Conservation (phyloP, 2,797 vertebrate genomes). For the Champsocephalus esox region DNA sequence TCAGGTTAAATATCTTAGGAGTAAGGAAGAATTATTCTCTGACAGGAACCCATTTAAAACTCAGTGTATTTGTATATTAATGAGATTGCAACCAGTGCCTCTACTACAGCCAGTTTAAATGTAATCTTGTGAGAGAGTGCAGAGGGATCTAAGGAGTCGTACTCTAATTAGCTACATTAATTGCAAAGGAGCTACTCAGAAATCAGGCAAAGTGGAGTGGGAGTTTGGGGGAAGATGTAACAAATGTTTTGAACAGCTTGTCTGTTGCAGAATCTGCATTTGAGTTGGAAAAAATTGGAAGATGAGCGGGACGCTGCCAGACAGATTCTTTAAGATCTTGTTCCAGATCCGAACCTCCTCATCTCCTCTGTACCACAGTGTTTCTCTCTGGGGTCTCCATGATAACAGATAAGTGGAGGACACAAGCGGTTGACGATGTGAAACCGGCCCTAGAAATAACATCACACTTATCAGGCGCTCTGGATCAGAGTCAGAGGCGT, state of each 20-base stretch:
- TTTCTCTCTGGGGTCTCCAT: conserved; percentile 32
- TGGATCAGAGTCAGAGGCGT: conserved; percentile 35
- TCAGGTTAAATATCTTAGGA: too few relatives aligned
- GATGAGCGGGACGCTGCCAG: conserved; percentile 3
- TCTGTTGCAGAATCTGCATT: conserved; percentile 18
- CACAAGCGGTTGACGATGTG: conserved; percentile 34
- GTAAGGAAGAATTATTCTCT: too few relatives aligned
- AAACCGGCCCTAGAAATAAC: conserved; percentile 65
- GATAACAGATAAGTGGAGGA: conserved; percentile 55
- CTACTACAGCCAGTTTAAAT: conserved; percentile 6
- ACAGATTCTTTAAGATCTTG: conserved; percentile 39
- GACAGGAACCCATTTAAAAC: conserved; percentile 15
- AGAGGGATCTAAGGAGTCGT: conserved; percentile 46
- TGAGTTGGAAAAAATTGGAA: conserved; percentile 1
- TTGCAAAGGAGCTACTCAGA: conserved; percentile 58
- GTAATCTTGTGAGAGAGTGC: conserved; percentile 20
- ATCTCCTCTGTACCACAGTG: conserved; percentile 3
- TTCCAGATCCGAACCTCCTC: conserved; percentile 38
- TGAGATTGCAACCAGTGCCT: conserved; percentile 17
- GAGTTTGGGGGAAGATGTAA: conserved; percentile 28
- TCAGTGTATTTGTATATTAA: conserved; percentile 8
- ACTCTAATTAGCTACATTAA: conserved; percentile 69
- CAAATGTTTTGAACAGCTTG: conserved; percentile 35
- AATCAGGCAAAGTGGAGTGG: conserved; percentile 26
- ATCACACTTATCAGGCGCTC: conserved; percentile 66